A percentile compares a stretch with the other conserved stretches of the same genome.
phyloP scores from a whole-genome alignment of 2,797 vertebrate species.

The Ibycter americanus region DNA sequence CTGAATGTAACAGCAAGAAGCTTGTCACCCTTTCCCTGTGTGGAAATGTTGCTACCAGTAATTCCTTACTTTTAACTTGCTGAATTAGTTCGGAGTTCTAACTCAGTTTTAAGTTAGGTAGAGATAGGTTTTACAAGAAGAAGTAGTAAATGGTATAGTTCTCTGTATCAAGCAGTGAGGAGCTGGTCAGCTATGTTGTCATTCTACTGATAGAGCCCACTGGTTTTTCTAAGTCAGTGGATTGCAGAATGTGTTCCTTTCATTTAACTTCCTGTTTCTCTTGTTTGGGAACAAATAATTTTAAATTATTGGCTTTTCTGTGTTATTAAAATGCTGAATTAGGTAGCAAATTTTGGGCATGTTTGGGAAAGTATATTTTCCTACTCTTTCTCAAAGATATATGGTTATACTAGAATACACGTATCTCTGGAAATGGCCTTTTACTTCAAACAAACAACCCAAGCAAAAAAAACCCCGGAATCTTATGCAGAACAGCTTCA shows the following conservation, averaged over 20 bases:
- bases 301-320: background rate
- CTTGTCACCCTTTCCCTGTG: background rate
- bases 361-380: background rate
- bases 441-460: background rate
- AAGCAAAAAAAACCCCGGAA: background rate
- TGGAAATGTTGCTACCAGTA: background rate
- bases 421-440: background rate
- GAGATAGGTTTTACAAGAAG: background rate
- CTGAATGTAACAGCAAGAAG: background rate
- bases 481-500: background rate
- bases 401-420: background rate
- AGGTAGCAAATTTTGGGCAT: background rate
- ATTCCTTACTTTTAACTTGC: background rate
- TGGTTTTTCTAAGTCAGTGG: background rate
- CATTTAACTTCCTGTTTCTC: background rate
- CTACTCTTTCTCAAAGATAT: background rate
- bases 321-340: background rate
- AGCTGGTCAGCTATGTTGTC: background rate
- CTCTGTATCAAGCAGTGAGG: background rate
- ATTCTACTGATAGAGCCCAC: background rate
- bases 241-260: background rate
- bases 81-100: background rate
- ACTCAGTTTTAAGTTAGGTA: background rate
- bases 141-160: background rate
- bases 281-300: background rate